Conservation (phyloP, 1,140 invertebrate species). For the Drosophila triauraria region DNA sequence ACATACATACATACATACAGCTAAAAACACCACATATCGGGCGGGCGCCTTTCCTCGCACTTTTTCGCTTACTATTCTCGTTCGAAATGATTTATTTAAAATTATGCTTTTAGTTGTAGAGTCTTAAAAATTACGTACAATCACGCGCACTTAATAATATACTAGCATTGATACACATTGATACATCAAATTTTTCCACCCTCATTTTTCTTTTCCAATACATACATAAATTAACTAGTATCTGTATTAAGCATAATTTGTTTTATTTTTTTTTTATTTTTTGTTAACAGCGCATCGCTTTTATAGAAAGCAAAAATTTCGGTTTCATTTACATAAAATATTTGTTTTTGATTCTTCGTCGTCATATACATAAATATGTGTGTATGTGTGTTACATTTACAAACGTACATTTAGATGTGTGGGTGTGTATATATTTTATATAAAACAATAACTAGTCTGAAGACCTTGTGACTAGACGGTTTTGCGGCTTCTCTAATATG, state of each 20-base stretch:
- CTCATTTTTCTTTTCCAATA: slow-evolving; percentile 32
- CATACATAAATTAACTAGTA: slow-evolving; percentile 63
- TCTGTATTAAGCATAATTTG: slow-evolving; percentile 58
- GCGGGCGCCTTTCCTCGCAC: slow-evolving; percentile 22
- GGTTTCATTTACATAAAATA: slow-evolving; percentile 50
- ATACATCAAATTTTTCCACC: slow-evolving; percentile 42
- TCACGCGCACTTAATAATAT: slow-evolving; percentile 76
- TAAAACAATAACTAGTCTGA: slow-evolving; percentile 84
- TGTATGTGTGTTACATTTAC: slow-evolving; percentile 55
- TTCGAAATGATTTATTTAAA: slow-evolving; percentile 61
- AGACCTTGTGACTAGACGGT: slow-evolving; percentile 83
- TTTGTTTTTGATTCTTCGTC: slow-evolving; percentile 46
- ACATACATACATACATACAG: slow-evolving; percentile 72
- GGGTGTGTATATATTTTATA: slow-evolving; percentile 60
- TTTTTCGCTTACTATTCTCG: slow-evolving; percentile 37
- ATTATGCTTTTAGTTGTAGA: slow-evolving; percentile 51
- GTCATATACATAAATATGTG: slow-evolving; percentile 52
- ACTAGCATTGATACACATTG: slow-evolving; percentile 68
- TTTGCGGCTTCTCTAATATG: slow-evolving; percentile 65
- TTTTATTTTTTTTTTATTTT: slow-evolving; percentile 19
- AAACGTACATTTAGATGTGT: slow-evolving; percentile 54
- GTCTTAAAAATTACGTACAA: slow-evolving; percentile 73
- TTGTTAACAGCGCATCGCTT: slow-evolving; percentile 21
- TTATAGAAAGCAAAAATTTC: slow-evolving; percentile 53
- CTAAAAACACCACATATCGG: slow-evolving; percentile 60